phyloP scores from a whole-genome alignment of 2,113 vertebrate genomes.

The sheep (Ovis aries) region DNA sequence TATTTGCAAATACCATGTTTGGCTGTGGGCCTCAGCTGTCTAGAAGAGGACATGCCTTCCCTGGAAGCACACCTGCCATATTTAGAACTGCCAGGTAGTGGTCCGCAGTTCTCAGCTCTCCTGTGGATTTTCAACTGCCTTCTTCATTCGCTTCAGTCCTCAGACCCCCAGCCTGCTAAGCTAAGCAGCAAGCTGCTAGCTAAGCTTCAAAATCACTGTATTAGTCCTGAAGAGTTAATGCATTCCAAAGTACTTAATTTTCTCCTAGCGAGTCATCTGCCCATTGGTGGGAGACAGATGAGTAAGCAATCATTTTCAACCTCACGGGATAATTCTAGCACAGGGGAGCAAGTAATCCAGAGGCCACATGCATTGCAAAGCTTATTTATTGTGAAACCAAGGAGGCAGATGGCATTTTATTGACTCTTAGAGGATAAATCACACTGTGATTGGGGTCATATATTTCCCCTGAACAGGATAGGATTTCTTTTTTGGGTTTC shows the following conservation, averaged over 20 bases:
- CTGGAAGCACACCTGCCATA: neutral
- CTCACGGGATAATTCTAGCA: neutral
- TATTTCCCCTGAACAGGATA: neutral
- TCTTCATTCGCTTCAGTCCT: neutral
- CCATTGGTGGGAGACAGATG: neutral
- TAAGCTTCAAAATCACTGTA: neutral
- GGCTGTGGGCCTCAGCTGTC: neutral
- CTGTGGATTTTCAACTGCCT: neutral
- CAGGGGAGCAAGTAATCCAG: neutral
- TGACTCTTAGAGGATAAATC: neutral
- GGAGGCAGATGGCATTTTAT: neutral
- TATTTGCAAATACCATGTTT: neutral
- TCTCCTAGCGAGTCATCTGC: constrained; percentile 14
- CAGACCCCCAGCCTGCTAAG: neutral
- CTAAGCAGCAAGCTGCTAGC: neutral
- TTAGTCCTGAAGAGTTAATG: neutral
- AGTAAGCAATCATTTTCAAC: neutral
- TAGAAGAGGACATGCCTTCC: neutral
- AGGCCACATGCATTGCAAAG: neutral
- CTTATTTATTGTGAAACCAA: neutral
- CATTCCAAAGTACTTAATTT: neutral
- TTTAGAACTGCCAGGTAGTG: neutral
- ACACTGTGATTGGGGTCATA: neutral
- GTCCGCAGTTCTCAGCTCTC: neutral
- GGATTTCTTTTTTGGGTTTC: neutral